Percentiles rank a stretch among this genome's conserved stretches.
Evolutionary conservation across 2,888 invertebrate genomes (phyloP).

Genomic region (Calephelis perditalis): DNA sequence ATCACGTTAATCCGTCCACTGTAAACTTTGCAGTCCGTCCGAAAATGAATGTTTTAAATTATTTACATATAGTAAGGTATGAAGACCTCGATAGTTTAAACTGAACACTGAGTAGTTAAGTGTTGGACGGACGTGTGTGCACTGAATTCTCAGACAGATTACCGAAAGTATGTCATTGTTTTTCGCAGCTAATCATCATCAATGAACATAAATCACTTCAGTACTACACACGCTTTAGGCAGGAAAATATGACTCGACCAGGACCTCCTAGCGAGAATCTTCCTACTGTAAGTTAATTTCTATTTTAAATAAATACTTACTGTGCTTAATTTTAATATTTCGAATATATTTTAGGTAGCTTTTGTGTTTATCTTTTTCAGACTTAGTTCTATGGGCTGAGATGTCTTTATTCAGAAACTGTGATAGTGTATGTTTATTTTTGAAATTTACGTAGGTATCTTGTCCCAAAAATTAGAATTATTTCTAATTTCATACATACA

Average conservation of each 20-base stretch:
- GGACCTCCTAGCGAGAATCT: slow-evolving; percentile 86
- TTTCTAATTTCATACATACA: no score
- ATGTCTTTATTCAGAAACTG: slow-evolving; percentile 67
- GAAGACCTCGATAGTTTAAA: slow-evolving; percentile 15
- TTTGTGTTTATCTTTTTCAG: slow-evolving; percentile 34
- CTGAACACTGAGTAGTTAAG: slow-evolving; percentile 20
- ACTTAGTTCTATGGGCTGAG: slow-evolving; percentile 37
- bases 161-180: slow-evolving; percentile 10
- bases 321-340: slow-evolving; percentile 26
- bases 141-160: slow-evolving; percentile 18
- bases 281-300: slow-evolving; percentile 67
- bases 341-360: slow-evolving; percentile 19
- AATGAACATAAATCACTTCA: slow-evolving; percentile 43
- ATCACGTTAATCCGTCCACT: slow-evolving; percentile 31
- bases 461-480: not conserved
- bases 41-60: slow-evolving; percentile 14
- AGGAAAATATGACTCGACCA: slow-evolving; percentile 66
- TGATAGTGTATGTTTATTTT: slow-evolving; percentile 55
- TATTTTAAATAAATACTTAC: slow-evolving; percentile 6
- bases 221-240: slow-evolving; percentile 25
- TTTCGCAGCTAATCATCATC: slow-evolving; percentile 51
- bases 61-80: slow-evolving; percentile 41
- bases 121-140: slow-evolving; percentile 21
- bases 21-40: slow-evolving; percentile 24
- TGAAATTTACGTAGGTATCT: not conserved